These are phyloP conservation scores for Nymphalis c-album DNA, from an alignment of 2,888 invertebrate species.

Conservation along the genomic window DNA sequence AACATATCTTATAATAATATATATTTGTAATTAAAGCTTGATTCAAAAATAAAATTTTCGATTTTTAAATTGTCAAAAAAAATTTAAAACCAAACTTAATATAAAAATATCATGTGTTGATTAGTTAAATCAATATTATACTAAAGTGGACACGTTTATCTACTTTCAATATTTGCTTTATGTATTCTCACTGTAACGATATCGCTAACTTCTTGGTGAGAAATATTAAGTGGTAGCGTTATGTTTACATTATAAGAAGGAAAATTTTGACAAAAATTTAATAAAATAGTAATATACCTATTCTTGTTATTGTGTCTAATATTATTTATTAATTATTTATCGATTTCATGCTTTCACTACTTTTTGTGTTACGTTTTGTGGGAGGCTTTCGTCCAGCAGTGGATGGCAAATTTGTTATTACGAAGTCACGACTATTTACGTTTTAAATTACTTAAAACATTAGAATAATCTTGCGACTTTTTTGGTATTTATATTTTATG, in stretches of 20 bases:
- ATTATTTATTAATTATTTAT: no score
- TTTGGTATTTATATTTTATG: no score
- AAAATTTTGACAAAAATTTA: neutral
- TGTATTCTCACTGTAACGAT: constrained; percentile 1
- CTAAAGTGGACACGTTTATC: neutral
- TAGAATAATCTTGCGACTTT: no score
- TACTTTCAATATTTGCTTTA: constrained; percentile 1
- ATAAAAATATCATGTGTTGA: neutral
- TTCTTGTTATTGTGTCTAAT: no score
- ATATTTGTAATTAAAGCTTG: neutral
- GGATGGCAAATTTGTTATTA: no score
- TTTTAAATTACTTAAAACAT: no score
- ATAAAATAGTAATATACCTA: neutral
- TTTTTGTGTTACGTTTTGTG: no score
- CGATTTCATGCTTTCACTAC: no score
- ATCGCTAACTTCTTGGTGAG: neutral
- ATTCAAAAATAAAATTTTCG: neutral
- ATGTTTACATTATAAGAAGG: neutral
- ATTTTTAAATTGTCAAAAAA: neutral
- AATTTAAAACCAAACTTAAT: neutral
- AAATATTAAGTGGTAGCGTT: neutral
- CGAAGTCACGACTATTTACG: no score
- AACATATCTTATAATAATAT: no score
- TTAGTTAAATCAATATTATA: constrained; percentile 7
- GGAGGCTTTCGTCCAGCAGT: no score